Conservation (phyloP, 2,797 vertebrate species). For the Podarcis siculus region DNA sequence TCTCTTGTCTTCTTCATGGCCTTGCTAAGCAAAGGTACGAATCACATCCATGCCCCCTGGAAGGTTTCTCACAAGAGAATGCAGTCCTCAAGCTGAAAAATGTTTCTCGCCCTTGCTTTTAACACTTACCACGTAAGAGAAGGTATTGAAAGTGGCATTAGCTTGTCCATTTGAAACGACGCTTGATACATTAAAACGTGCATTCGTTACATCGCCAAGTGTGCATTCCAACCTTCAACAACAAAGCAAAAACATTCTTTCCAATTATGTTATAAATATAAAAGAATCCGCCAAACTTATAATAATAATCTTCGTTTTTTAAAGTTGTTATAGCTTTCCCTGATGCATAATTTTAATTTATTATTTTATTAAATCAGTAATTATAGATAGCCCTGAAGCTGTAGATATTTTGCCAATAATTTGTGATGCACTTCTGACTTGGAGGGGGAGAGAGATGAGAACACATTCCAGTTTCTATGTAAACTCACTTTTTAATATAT, state of each 20-base stretch:
- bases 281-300: slow-evolving; percentile 33
- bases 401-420: not conserved
- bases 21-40: too few relatives aligned
- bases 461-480: not conserved
- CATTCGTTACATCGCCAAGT: slow-evolving; percentile 82
- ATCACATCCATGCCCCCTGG: too few relatives aligned
- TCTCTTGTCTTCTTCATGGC: too few relatives aligned
- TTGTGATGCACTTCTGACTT: not conserved
- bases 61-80: too few relatives aligned
- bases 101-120: not conserved
- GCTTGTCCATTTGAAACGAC: slow-evolving; percentile 86
- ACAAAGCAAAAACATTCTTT: slow-evolving; percentile 52
- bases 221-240: slow-evolving; percentile 82
- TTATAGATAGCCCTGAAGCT: not conserved
- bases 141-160: slow-evolving; percentile 78
- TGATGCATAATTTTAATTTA: not conserved
- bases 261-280: slow-evolving; percentile 42
- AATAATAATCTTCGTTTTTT: not conserved
- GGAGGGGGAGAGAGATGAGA: not conserved
- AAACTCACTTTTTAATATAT: not conserved
- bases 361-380: not conserved
- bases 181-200: slow-evolving; percentile 82
- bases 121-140: slow-evolving; percentile 91
- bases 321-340: not conserved
- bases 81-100: not conserved